Conservation (phyloP, 2,888 invertebrate genomes). For the Eurytoma californica region DNA sequence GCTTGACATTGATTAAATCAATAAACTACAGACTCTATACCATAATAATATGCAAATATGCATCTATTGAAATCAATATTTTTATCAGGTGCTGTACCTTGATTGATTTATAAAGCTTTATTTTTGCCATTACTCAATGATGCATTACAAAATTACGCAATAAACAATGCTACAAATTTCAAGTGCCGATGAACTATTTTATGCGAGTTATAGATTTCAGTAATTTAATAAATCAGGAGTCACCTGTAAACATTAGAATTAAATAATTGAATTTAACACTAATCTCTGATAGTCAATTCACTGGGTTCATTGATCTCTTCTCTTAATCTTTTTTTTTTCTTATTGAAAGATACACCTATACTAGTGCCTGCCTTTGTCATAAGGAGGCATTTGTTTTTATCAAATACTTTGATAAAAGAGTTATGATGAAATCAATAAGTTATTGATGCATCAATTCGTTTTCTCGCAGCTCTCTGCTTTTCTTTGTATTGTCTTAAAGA, state of each 20-base stretch:
- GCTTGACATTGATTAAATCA: too few relatives aligned
- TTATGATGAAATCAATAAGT: conserved; percentile 55
- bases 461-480: conserved; percentile 27
- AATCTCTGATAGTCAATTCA: conserved; percentile 30
- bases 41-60: too few relatives aligned
- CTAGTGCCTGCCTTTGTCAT: conserved; percentile 45
- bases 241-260: conserved; percentile 10
- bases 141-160: too few relatives aligned
- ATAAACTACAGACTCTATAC: too few relatives aligned
- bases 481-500: conserved; percentile 32
- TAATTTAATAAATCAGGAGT: conserved; percentile 10
- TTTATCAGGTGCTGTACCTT: too few relatives aligned
- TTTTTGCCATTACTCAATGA: too few relatives aligned
- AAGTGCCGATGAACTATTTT: too few relatives aligned
- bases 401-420: conserved; percentile 48
- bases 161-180: too few relatives aligned
- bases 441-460: conserved; percentile 39
- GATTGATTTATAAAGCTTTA: too few relatives aligned
- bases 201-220: too few relatives aligned
- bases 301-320: conserved; percentile 42
- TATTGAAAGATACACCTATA: conserved; percentile 31
- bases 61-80: too few relatives aligned
- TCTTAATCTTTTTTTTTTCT: conserved; percentile 41
- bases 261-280: conserved; percentile 10
- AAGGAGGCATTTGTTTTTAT: conserved; percentile 50